Evolutionary conservation across 2,888 invertebrate species (phyloP).

Genomic region (Drosophila birchii): DNA sequence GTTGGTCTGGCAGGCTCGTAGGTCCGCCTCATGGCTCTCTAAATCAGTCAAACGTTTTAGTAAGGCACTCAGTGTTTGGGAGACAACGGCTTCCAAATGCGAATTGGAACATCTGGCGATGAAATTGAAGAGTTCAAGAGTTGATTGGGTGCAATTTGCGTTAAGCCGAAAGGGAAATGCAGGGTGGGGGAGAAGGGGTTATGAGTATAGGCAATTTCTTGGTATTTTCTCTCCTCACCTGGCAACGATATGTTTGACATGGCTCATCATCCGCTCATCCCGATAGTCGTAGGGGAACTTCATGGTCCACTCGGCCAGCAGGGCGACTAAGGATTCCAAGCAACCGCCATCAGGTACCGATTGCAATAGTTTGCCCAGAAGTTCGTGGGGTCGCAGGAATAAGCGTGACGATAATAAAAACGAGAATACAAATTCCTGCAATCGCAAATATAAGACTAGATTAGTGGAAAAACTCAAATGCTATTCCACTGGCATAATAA

Average conservation of each 20-base stretch:
- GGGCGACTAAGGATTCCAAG: conserved; percentile 83
- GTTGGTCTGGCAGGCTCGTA: conserved; percentile 84
- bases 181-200: background rate
- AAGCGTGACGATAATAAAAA: conserved; percentile 85
- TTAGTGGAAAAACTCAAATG: background rate
- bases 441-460: conserved; percentile 5
- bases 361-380: conserved; percentile 83
- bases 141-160: conserved; percentile 23
- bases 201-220: background rate
- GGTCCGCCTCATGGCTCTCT: conserved; percentile 84
- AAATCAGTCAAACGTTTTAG: conserved; percentile 85
- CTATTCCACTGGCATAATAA: conserved; percentile 8
- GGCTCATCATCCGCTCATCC: conserved; percentile 85
- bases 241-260: conserved; percentile 85
- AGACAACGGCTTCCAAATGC: conserved; percentile 84
- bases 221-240: conserved; percentile 71
- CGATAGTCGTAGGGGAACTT: conserved; percentile 85
- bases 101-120: conserved; percentile 84
- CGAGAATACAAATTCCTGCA: conserved; percentile 84
- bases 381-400: conserved; percentile 84
- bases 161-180: background rate
- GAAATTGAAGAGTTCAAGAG: background rate
- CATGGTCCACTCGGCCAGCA: conserved; percentile 84
- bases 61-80: conserved; percentile 85
- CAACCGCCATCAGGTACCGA: conserved; percentile 84